Evolutionary conservation across 2,797 vertebrate genomes (phyloP).

Genomic region (Myripristis murdjan): DNA sequence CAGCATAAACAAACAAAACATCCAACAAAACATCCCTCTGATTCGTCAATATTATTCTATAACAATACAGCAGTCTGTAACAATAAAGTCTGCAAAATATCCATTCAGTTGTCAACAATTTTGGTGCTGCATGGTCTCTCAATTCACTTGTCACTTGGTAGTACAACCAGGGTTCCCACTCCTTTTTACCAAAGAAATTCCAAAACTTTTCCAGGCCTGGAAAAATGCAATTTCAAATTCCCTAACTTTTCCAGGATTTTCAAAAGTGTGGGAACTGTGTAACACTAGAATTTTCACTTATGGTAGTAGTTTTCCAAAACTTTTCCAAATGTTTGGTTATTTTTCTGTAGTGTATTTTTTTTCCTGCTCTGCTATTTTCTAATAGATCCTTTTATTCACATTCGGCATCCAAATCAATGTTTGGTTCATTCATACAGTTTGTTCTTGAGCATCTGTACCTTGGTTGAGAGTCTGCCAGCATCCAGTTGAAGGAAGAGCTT

Average conservation of each 20-base stretch:
- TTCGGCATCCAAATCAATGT: not conserved
- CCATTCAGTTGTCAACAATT: constrained; percentile 29
- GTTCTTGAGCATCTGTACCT: constrained; percentile 33
- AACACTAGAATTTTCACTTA: no score
- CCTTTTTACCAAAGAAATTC: no score
- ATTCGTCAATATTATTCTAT: constrained; percentile 10
- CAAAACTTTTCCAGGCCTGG: no score
- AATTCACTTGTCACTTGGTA: constrained; percentile 20
- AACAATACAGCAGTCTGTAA: not conserved
- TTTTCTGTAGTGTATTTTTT: no score
- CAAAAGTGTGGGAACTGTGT: no score
- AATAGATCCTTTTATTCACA: constrained; percentile 8
- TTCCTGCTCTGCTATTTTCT: not conserved
- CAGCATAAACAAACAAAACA: constrained; percentile 4
- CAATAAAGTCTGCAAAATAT: constrained; percentile 19
- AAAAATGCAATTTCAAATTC: no score
- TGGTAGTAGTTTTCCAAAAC: constrained; percentile 21
- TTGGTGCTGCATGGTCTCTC: constrained; percentile 15
- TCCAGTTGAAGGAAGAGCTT: constrained; percentile 36
- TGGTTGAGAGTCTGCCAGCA: constrained; percentile 1
- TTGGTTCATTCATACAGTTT: constrained; percentile 20
- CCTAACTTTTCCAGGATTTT: no score
- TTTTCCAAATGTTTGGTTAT: no score
- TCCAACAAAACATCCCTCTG: no score
- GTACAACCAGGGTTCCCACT: no score